These are phyloP conservation scores for Heterotis niloticus DNA, from an alignment of 2,113 vertebrate genomes.

Conservation along the genomic window DNA sequence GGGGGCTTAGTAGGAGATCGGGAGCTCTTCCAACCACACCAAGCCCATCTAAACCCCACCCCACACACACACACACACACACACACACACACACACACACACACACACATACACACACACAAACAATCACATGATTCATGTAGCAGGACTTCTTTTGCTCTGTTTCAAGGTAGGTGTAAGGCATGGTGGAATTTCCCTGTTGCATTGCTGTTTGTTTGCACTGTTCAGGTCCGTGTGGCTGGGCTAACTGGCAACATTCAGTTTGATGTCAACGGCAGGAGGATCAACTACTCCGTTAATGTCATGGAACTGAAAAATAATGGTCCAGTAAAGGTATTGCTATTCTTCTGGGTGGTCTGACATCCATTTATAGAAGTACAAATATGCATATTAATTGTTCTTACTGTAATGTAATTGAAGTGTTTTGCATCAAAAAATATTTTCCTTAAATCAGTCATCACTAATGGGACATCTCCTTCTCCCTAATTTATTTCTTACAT, in stretches of 20 bases:
- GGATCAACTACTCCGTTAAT: slow-evolving; percentile 93
- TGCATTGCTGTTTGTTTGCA: slow-evolving; percentile 16
- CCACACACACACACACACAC: no score
- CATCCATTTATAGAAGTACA: not conserved
- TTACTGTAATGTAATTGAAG: not conserved
- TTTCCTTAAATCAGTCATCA: not conserved
- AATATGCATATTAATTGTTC: not conserved
- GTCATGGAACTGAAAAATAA: slow-evolving; percentile 95
- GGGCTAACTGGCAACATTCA: slow-evolving; percentile 94
- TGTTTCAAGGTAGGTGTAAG: no score
- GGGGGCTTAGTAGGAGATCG: no score
- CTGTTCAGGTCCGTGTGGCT: slow-evolving; percentile 83
- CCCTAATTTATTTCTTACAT: not conserved
- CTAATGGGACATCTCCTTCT: not conserved
- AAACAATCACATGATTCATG: not conserved
- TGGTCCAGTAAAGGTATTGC: slow-evolving; percentile 86
- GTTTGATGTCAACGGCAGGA: slow-evolving; percentile 92
- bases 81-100: no score
- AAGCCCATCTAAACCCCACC: no score
- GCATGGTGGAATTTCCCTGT: not conserved
- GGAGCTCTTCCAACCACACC: no score
- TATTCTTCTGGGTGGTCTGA: not conserved
- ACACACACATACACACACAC: not conserved
- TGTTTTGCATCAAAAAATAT: not conserved
- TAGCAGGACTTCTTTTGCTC: no score